phyloP scores from a whole-genome alignment of 1,140 invertebrate species.

The Dermatophagoides farinae region DNA sequence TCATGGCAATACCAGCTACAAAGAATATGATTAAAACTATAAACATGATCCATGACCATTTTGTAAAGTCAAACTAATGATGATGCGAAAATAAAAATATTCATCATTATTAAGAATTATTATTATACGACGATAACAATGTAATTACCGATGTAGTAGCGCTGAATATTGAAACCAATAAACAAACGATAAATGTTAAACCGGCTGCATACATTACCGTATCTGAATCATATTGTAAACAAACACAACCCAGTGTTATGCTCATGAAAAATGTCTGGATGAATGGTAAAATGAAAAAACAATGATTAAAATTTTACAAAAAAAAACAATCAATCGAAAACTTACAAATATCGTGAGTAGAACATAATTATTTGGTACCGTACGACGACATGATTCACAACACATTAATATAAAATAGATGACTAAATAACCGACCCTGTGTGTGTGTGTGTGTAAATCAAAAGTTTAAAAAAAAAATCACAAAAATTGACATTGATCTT shows the following conservation, averaged over 20 bases:
- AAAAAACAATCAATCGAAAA: background rate
- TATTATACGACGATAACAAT: no score
- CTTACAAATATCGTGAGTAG: constrained; percentile 52
- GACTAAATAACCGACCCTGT: background rate
- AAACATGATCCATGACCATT: constrained; percentile 31
- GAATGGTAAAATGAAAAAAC: background rate
- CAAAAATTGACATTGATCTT: background rate
- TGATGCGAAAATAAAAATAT: background rate
- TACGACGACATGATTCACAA: constrained; percentile 54
- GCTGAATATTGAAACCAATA: constrained; percentile 32
- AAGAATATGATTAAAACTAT: constrained; percentile 30
- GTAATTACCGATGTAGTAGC: constrained; percentile 29
- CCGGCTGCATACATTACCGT: constrained; percentile 23
- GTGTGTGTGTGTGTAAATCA: background rate
- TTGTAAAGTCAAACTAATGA: constrained; percentile 38
- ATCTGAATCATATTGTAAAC: background rate
- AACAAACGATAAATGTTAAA: constrained; percentile 9
- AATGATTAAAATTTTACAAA: background rate
- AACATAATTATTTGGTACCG: constrained; percentile 66
- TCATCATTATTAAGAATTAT: no score
- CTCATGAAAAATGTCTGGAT: constrained; percentile 19
- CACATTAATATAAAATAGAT: constrained; percentile 59
- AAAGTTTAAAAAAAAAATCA: background rate
- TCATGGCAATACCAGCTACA: constrained; percentile 30
- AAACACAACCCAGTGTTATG: background rate